A percentile compares a stretch with the other conserved stretches of the same genome.
phyloP scores from a whole-genome alignment of 2,888 invertebrate genomes.

The Hirtodrosophila alboralis region DNA sequence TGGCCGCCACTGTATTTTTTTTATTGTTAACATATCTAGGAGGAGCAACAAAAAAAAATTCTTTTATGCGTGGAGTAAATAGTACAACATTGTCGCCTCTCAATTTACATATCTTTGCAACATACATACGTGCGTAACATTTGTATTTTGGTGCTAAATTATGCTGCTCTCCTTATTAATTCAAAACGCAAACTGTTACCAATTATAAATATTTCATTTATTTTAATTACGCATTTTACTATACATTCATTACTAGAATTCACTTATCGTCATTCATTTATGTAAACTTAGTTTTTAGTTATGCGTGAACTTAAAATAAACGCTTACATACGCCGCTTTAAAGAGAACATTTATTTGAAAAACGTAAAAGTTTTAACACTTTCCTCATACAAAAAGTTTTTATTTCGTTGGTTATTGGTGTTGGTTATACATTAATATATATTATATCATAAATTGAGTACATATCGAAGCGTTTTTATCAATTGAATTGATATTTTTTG shows the following conservation, averaged over 20 bases:
- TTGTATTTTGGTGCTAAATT: no score
- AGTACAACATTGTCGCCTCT: no score
- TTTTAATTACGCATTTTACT: constrained; percentile 67
- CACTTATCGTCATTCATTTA: constrained; percentile 59
- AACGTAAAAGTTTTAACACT: constrained; percentile 27
- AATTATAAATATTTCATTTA: constrained; percentile 72
- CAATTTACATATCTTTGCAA: not conserved
- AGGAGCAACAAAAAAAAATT: not conserved
- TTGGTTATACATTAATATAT: constrained; percentile 59
- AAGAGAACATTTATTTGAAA: constrained; percentile 46
- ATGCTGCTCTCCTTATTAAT: no score
- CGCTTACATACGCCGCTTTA: constrained; percentile 43
- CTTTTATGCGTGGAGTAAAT: no score
- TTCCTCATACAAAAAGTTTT: constrained; percentile 54
- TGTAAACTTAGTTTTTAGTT: constrained; percentile 57
- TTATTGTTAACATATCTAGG: not conserved
- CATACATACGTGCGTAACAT: no score
- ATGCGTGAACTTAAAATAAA: constrained; percentile 54
- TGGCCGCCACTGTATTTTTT: not conserved
- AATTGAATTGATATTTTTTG: constrained; percentile 66
- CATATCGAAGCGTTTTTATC: constrained; percentile 73
- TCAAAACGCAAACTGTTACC: constrained; percentile 32
- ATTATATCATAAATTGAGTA: constrained; percentile 68
- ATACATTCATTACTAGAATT: constrained; percentile 67
- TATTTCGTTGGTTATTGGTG: constrained; percentile 67